Base-by-base conservation (phyloP, 2,797 vertebrate genomes). In the Macropus fuliginosus region DNA sequence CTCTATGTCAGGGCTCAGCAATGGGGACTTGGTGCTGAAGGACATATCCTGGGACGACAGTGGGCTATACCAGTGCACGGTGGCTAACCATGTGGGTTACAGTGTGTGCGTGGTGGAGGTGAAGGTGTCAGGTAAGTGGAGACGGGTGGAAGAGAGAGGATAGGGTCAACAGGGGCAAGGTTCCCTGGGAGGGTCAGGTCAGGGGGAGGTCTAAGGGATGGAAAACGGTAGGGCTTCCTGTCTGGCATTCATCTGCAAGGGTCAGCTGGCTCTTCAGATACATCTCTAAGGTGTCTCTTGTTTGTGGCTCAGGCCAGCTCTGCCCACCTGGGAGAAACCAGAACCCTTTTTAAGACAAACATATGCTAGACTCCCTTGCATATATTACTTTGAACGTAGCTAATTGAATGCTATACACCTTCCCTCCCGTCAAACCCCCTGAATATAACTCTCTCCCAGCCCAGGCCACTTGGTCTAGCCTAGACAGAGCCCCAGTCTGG, bases 51-150 rank as follows among this genome's bases (percentile, higher is more conserved):
- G 97, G 4, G 98, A 98, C 29, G 99, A 99, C 18, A 16, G 96
- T 0, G 99, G 99, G 9, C 97, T 95, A 55, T 99, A 99, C 94
- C 91, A 98, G 94, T 99, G 99, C 97, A 98, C 98, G 0, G 99
- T 98, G 55, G 98, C 97, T 96, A 99, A 99, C 97, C 96, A 98
- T 0, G 99, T 99, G 0, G 99, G 99, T 57, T 98, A 97, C 74
- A 98, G 97, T 0, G 97, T 98, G 91, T 99, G 99, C 92, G 98
- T 98, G 97, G 94, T 98, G 55, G 98, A 95, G 14, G 94, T 99
- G 57, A 96, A 29, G 62, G 94, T 96, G 0, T 92, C 97, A 93
- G 97, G 98, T 99, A 94, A 97, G 98, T 93, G 18, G 31, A 4
- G 40, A 0, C 6, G 16, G 0, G 10, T 0, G 3, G 54, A 24